Base-by-base conservation (phyloP, 1,140 invertebrate species). In the Halesus radiatus region DNA sequence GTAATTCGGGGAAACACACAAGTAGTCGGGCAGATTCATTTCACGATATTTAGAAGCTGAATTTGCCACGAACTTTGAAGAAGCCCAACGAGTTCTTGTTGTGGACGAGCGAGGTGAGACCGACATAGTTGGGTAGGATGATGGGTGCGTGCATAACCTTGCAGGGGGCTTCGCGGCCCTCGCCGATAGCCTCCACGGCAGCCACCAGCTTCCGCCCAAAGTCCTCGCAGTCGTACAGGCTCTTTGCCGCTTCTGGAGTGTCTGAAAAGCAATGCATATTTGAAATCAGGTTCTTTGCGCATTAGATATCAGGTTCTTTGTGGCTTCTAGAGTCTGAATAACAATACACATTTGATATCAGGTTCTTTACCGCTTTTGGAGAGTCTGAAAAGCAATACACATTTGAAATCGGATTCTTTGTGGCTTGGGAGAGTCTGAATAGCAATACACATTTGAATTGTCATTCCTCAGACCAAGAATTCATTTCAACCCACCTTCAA, bases 21-120 rank as follows among this genome's bases (percentile, higher is more conserved):
- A 13, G 37, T 37, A 37, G 32, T 37, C 1, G 8, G 37, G 37
- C 37, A 10, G 37, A 37, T 45, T 45, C 37, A 5, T 45, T 45
- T 10, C 0, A 45, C 1, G 37, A 45, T 45, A 45, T 75, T 84
- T 92, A 97, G 86, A 96, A 97, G 86, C 95, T 96, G 84, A 96
- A 92, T 88, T 95, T 95, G 68, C 95, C 95, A 81, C 95, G 91
- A 56, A 96, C 93, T 88, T 96, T 96, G 87, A 95, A 96, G 87
- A 96, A 97, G 15, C 96, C 96, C 84, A 97, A 89, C 68, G 92
- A 91, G 82, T 94, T 95, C 84, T 94, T 93, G 87, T 97, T 97
- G 85, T 95, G 95, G n/a, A 97, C 90, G 16, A 96, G 85, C 2
- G 95, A 95, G 6, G 93, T 91, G 20, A 96, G 82, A 13, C 95